Evolutionary conservation across 2,888 invertebrate species (phyloP), one percentile per base, ranked within the genome.

Genomic region (Ophioninae sp.): DNA sequence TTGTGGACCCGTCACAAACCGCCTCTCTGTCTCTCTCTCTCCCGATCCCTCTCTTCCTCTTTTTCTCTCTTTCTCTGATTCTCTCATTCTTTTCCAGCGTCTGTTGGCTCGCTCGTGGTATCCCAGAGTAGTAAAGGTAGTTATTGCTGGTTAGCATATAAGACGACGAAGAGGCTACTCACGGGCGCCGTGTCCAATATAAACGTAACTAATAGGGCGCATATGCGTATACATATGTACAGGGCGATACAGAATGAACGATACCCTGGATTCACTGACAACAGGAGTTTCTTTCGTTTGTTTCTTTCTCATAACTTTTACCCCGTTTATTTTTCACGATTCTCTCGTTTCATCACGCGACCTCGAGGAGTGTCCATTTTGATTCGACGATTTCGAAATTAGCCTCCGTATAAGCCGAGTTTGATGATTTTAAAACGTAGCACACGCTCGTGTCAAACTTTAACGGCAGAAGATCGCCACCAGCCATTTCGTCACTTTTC

Each of bases 101-200:
- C 13, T 37, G 50, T 56, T 75, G 57, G 62, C 65, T 64, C 80
- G 73, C 77, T 61, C 72, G 50, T 68, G 75, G 65, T 82, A 88
- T 85, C 88, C 86, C 87, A 89, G 90, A 91, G 91, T 90, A 90
- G 90, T 91, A 91, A 91, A 91, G 90, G 88, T 89, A 89, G 92
- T 92, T 92, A 91, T 92, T 89, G 89, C 91, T 92, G 91, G 91
- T 92, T 92, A 92, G 91, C 92, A 92, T 92, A 92, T 88, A 89
- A 75, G 79, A 81, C 79, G 65, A 41, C 75, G 61, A 59, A 67
- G 37, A 20, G 74, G 61, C 65, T 65, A 69, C 70, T 81, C 78
- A 70, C 68, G 59, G 44, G 62, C 69, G 39, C 67, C 37, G 44
- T 64, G 68, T 67, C 62, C 70, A 72, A 57, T 44, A 39, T 74